phyloP scores from a whole-genome alignment of 2,888 invertebrate genomes.

The Celastrina argiolus region DNA sequence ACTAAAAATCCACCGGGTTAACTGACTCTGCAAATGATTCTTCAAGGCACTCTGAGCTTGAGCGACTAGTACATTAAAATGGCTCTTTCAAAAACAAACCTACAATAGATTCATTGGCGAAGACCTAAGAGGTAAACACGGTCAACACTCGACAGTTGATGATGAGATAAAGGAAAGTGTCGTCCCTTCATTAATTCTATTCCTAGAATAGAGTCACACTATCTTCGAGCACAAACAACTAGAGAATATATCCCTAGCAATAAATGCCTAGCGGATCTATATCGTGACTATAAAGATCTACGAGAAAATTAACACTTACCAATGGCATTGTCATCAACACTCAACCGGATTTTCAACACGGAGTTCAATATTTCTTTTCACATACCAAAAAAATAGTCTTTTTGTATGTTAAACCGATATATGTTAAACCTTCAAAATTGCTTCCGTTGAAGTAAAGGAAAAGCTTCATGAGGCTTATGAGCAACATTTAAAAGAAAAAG shows the following conservation, averaged over 20 bases:
- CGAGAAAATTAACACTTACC: constrained; percentile 28
- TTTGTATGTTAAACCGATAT: too few species aligned
- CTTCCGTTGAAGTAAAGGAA: constrained; percentile 1
- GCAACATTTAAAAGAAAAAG: constrained; percentile 22
- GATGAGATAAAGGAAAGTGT: constrained; percentile 27
- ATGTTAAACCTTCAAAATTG: constrained; percentile 28
- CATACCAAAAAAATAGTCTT: constrained; percentile 36
- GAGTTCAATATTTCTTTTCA: constrained; percentile 37
- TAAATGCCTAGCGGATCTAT: constrained; percentile 35
- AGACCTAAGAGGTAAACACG: constrained; percentile 17
- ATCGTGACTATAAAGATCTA: constrained; percentile 33
- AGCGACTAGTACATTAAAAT: constrained; percentile 30
- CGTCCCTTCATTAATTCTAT: constrained; percentile 29
- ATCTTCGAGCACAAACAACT: constrained; percentile 32
- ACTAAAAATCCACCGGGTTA: too few species aligned
- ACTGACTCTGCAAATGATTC: constrained; percentile 28
- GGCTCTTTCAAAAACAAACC: constrained; percentile 23
- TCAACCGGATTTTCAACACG: constrained; percentile 35
- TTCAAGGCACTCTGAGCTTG: constrained; percentile 29
- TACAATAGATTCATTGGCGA: constrained; percentile 14
- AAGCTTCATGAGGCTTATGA: neutral
- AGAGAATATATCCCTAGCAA: constrained; percentile 33
- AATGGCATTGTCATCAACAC: constrained; percentile 30
- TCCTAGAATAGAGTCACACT: constrained; percentile 28
- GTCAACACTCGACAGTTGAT: constrained; percentile 17